phyloP scores from a whole-genome alignment of 2,888 invertebrate species.

The Heliconius hortense region DNA sequence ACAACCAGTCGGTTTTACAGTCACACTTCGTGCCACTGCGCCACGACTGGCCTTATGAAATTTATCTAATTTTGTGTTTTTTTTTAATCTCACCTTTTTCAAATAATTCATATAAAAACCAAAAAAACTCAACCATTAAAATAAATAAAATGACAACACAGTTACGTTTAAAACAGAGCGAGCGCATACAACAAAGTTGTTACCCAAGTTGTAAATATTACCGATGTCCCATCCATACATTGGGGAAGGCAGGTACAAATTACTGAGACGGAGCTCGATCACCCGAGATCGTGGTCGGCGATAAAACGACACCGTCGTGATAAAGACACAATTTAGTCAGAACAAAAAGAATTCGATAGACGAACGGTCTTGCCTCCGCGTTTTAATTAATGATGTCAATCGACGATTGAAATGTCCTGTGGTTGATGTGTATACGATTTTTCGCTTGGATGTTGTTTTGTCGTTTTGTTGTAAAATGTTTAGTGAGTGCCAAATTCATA shows the following conservation, averaged over 20 bases:
- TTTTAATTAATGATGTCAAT: constrained; percentile 73
- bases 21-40: too few species aligned
- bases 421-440: constrained; percentile 37
- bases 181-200: constrained; percentile 27
- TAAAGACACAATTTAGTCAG: constrained; percentile 81
- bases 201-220: constrained; percentile 46
- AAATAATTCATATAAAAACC: too few species aligned
- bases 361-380: constrained; percentile 68
- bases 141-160: constrained; percentile 9
- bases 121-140: not conserved
- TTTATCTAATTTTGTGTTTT: too few species aligned
- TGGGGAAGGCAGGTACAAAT: constrained; percentile 75
- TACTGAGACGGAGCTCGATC: constrained; percentile 69
- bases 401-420: constrained; percentile 67
- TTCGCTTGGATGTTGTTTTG: not conserved
- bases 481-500: not conserved
- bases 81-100: too few species aligned
- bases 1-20: too few species aligned
- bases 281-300: constrained; percentile 70
- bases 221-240: constrained; percentile 54
- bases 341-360: constrained; percentile 73
- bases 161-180: not conserved
- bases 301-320: constrained; percentile 71
- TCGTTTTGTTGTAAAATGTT: too few species aligned
- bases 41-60: too few species aligned